Conservation (phyloP, 1,140 invertebrate genomes). For the Tetranychus cinnabarinus region DNA sequence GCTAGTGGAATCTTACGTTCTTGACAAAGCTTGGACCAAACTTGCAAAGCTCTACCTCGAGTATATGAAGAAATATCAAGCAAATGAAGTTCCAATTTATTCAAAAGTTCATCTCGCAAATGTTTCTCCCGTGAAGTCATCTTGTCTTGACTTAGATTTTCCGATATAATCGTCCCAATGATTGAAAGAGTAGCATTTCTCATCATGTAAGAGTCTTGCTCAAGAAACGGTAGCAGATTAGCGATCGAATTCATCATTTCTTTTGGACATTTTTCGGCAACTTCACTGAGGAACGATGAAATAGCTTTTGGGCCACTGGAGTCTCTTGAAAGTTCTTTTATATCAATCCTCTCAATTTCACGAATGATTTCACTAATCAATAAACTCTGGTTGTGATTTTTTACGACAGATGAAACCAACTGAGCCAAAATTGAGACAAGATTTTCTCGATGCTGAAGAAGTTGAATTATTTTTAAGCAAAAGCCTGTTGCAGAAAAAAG, state of each 20-base stretch:
- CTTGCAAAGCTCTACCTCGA: slow-evolving; percentile 43
- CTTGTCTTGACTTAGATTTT: slow-evolving; percentile 39
- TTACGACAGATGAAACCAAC: slow-evolving; percentile 36
- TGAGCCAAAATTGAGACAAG: slow-evolving; percentile 37
- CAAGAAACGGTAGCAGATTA: slow-evolving; percentile 29
- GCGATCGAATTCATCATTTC: slow-evolving; percentile 36
- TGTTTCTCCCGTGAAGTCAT: slow-evolving; percentile 36
- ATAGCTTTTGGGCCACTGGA: slow-evolving; percentile 33
- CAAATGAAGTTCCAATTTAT: slow-evolving; percentile 49
- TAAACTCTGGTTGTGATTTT: slow-evolving; percentile 32
- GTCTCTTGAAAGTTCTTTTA: slow-evolving; percentile 25
- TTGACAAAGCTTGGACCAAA: slow-evolving; percentile 42
- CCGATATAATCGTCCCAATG: slow-evolving; percentile 43
- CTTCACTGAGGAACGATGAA: slow-evolving; percentile 38
- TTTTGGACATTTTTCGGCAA: slow-evolving; percentile 35
- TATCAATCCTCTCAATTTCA: slow-evolving; percentile 37
- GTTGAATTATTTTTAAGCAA: slow-evolving; percentile 28
- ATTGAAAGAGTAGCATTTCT: slow-evolving; percentile 53
- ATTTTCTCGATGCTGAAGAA: slow-evolving; percentile 45
- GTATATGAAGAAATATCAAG: slow-evolving; percentile 58
- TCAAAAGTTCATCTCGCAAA: slow-evolving; percentile 41
- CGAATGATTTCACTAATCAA: slow-evolving; percentile 42
- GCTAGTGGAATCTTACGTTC: slow-evolving; percentile 44
- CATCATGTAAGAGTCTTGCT: slow-evolving; percentile 42
- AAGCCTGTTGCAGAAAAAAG: slow-evolving; percentile 17